Base-by-base conservation (phyloP, 2,797 vertebrate species). In the Natrix natrix region DNA sequence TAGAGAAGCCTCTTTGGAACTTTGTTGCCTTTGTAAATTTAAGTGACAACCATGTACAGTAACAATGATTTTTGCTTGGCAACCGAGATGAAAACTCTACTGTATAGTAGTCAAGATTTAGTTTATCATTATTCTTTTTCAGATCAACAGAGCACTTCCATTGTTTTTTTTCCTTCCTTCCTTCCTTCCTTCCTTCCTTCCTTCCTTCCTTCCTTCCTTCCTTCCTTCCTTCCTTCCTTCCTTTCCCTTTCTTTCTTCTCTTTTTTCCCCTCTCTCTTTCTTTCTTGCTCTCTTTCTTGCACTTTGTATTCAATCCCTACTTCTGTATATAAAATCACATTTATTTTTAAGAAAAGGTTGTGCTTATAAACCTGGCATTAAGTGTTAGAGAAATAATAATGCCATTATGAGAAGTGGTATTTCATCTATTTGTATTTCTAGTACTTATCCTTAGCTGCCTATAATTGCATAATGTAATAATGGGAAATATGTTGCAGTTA, bases 381-480 rank as follows among this genome's bases (percentile, higher is more conserved):
- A 86, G 52, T 2, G 0, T 69, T 37, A 94, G 94, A 93, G 37
- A 78, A 66, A 90, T 8, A 37, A 63, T 57, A 91, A 48, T 66
- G 32, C 0, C 24, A 57, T 0, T 54, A 1, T 86, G 5, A 86
- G 20, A 93, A 60, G 54, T 63, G 57, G 14, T 55, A 78, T 0
- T 1, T 78, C 55, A 86, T 10, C 4, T 0, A 88, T 8, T 3
- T 59, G 59, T 60, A 88, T 92, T 94, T 89, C 24, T 17, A 87
- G 92, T 93, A 89, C 4, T 93, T 32, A 94, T 6, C 48, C 17
- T 91, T 88, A 91, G 28, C 24, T 16, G 26, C 3, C 78, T 32
- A 61, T 90, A 95, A 88, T 88, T 48, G 93, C 55, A 87, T 90
- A 93, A 93, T 91, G 74, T 93, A 91, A 87, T 92, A 32, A 93